Percentiles rank a stretch among this genome's conserved stretches.
These are phyloP conservation scores for Siderastrea siderea DNA, from an alignment of 92 coral and sea anemone genomes.

Conservation along the genomic window DNA sequence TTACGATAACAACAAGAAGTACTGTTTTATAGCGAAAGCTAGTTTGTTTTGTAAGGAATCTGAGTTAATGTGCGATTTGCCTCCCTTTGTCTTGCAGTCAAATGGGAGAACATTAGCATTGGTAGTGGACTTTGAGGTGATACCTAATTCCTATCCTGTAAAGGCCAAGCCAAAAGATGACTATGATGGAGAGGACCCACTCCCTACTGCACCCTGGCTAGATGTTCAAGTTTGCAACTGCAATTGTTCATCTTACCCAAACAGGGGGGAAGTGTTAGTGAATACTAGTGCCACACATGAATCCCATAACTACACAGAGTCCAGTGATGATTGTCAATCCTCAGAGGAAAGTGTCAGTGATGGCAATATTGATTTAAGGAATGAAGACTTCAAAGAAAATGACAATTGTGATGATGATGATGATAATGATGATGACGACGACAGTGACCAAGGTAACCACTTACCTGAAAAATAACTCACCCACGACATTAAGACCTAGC, in stretches of 20 bases:
- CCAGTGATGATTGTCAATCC: neutral
- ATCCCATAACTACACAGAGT: neutral
- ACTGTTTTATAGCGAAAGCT: neutral
- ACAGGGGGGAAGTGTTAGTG: neutral
- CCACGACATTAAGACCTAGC: conserved; percentile 20
- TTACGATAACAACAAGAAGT: neutral
- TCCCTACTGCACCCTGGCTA: conserved; percentile 34
- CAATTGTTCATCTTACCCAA: conserved; percentile 11
- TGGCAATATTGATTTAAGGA: too few relatives aligned
- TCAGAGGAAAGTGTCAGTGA: neutral
- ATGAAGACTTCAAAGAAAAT: neutral
- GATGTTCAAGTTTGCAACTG: conserved; percentile 14
- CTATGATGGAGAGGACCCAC: conserved; percentile 27
- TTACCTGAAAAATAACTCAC: neutral
- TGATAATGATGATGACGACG: neutral
- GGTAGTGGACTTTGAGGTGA: conserved; percentile 27
- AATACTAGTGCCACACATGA: neutral
- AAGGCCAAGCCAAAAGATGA: conserved; percentile 13
- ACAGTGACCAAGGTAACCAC: too few relatives aligned
- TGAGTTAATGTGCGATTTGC: neutral
- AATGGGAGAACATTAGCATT: conserved; percentile 24
- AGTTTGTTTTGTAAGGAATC: too few relatives aligned
- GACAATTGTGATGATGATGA: neutral
- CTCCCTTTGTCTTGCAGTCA: conserved; percentile 4
- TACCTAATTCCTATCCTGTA: conserved; percentile 19